Base-by-base conservation (phyloP, 2,888 invertebrate species). In the Troides helena region DNA sequence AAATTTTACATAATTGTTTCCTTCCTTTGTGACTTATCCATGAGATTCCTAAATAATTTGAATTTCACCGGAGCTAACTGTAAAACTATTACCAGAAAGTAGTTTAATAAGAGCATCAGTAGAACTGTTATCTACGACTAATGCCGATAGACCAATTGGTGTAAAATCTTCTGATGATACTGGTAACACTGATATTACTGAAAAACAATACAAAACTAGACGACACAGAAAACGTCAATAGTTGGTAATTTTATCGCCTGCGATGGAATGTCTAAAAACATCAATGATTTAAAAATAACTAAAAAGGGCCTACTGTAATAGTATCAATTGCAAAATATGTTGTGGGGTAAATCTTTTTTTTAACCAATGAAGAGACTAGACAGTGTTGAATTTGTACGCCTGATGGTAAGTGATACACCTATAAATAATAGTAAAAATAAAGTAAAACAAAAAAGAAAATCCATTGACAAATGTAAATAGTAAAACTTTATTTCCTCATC, bases 51-150 rank as follows among this genome's bases (percentile, higher is more conserved):
- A 21, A 21, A 21, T 21, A 21, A 21, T 18, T 17, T 1, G 1
- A 39, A 39, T 81, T 85, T 39, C 83, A 92, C 85, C 85, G 93
- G 94, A 94, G 62, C 81, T 96, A 67, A 88, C 95, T 21, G 82
- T 89, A 68, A 94, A 94, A 79, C 86, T 97, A 66, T 93, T 94
- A 53, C 98, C 98, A 10, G 88, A 94, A 72, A 95, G 94, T 80
- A 97, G 97, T 70, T 94, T 94, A 68, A 95, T 99, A 69, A 93
- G 95, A 74, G 96, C 98, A 25, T 97, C 97, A 67, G 93, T 97
- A 25, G 97, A 98, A 81, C 93, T 98, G 50, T 90, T 96, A 76
- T 94, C 95, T 8, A 96, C 94, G 77, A 93, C 94, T n/a, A 95
- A 96, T 88, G 93, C 93, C 53, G 95, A 95, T 65, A 90, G 96